These are phyloP conservation scores for Cylindroiulus punctatus DNA, from an alignment of 2,888 invertebrate genomes.

Conservation along the genomic window DNA sequence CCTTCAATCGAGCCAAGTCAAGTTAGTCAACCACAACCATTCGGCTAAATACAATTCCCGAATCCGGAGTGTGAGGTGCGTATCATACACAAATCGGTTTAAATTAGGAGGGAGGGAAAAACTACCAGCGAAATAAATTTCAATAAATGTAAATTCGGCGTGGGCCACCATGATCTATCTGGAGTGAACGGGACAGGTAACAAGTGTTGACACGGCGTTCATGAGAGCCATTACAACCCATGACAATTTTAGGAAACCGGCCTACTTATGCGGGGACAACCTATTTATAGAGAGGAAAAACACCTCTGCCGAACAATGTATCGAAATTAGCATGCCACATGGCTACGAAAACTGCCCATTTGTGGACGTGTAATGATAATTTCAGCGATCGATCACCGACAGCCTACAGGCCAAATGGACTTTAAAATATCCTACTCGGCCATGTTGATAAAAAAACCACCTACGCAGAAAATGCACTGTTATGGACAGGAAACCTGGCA, in stretches of 20 bases:
- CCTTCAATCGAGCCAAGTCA: background rate
- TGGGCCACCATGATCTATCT: conserved; percentile 31
- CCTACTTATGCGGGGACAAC: background rate
- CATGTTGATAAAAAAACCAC: background rate
- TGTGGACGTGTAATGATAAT: conserved; percentile 15
- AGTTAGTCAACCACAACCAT: background rate
- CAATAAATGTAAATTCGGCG: conserved; percentile 18
- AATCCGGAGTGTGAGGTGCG: background rate
- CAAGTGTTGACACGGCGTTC: conserved; percentile 43
- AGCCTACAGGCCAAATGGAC: background rate
- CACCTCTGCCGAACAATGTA: conserved; percentile 12
- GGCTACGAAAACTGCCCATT: background rate
- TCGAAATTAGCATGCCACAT: conserved; percentile 2
- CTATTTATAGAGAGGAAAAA: conserved; percentile 1
- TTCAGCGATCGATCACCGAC: conserved; percentile 2
- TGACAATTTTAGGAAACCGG: conserved; percentile 23
- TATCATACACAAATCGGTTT: background rate
- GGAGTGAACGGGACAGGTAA: conserved; percentile 32
- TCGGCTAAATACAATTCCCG: background rate
- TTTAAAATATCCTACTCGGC: background rate
- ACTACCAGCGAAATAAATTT: background rate
- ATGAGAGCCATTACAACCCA: conserved; percentile 26
- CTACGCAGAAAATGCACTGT: background rate
- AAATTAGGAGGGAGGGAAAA: background rate
- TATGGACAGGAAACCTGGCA: no score